Evolutionary conservation across 2,888 invertebrate species (phyloP).

Genomic region (Loripinus fragilis): DNA sequence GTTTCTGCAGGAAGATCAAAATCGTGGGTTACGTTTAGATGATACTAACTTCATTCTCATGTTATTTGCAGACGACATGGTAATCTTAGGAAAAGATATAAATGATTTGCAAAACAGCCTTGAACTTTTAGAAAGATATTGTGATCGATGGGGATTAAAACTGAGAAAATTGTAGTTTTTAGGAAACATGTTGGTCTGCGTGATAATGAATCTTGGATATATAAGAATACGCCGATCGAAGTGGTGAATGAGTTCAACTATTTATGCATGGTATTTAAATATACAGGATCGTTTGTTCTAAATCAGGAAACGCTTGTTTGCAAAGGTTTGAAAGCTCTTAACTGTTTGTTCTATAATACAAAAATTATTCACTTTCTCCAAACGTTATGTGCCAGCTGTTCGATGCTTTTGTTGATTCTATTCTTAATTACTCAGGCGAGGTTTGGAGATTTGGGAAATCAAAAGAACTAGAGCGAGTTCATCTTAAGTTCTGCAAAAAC

Average conservation of each 20-base stretch:
- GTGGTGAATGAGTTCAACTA: constrained; percentile 31
- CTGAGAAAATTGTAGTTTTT: constrained; percentile 29
- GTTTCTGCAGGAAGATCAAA: no score
- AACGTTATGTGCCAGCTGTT: constrained; percentile 35
- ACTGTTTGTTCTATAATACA: constrained; percentile 11
- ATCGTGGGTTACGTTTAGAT: no score
- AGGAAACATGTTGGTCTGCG: constrained; percentile 11
- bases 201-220: constrained; percentile 26
- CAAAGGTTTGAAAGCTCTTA: constrained; percentile 32
- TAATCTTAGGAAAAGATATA: constrained; percentile 13
- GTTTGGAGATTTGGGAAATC: constrained; percentile 18
- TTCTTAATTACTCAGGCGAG: constrained; percentile 32
- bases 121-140: constrained; percentile 16
- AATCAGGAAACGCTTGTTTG: constrained; percentile 16
- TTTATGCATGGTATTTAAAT: constrained; percentile 21
- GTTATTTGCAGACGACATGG: constrained; percentile 48
- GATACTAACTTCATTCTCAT: constrained; percentile 31
- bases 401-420: constrained; percentile 35
- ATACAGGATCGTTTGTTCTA: constrained; percentile 18
- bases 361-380: background rate
- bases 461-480: constrained; percentile 31
- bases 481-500: no score
- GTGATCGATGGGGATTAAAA: constrained; percentile 30
- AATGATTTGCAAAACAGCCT: constrained; percentile 23
- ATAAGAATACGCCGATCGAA: constrained; percentile 15